These are phyloP conservation scores for Tetramorium simillimum DNA, from an alignment of 1,140 invertebrate species.

Conservation along the genomic window DNA sequence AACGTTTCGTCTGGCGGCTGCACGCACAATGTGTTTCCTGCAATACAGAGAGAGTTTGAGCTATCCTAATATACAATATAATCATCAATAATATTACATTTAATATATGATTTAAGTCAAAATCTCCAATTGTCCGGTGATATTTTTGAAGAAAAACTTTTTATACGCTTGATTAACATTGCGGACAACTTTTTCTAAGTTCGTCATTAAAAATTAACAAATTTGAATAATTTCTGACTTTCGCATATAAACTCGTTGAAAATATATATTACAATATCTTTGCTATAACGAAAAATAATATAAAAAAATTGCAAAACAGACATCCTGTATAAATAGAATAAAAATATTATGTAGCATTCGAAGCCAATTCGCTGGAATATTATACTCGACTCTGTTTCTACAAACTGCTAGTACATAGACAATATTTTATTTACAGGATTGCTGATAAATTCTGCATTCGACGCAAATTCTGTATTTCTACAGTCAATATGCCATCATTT, in stretches of 20 bases:
- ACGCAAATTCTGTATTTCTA: not conserved
- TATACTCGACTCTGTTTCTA: too few species aligned
- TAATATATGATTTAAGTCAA: not conserved
- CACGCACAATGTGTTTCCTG: constrained; percentile 81
- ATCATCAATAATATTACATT: not conserved
- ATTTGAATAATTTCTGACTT: not conserved
- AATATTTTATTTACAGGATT: too few species aligned
- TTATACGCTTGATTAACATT: not conserved
- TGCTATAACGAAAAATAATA: too few species aligned
- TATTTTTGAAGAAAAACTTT: not conserved
- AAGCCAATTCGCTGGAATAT: too few species aligned
- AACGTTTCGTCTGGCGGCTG: constrained; percentile 80
- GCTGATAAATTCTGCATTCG: not conserved
- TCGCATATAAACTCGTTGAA: too few species aligned
- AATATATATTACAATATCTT: too few species aligned
- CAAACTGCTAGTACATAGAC: too few species aligned
- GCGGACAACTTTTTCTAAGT: not conserved
- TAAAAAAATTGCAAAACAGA: too few species aligned
- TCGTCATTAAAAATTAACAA: not conserved
- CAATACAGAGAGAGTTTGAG: constrained; percentile 21
- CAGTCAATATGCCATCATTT: too few species aligned
- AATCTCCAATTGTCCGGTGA: not conserved
- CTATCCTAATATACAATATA: not conserved
- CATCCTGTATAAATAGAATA: too few species aligned
- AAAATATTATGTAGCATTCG: too few species aligned